phyloP scores from a whole-genome alignment of 2,888 invertebrate species.

The Aphidius colemani region DNA sequence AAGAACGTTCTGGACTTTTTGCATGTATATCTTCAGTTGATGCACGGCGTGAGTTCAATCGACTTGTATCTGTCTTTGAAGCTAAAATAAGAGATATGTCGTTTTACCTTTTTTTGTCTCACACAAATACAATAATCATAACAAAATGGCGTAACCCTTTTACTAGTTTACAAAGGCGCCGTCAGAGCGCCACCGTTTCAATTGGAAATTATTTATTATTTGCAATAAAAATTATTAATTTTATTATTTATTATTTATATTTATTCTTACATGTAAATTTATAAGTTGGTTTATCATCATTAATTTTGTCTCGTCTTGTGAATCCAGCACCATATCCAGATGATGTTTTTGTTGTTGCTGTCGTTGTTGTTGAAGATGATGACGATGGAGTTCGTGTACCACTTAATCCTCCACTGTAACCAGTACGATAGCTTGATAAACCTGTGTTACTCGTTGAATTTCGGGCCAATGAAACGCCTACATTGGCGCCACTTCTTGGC shows the following conservation, averaged over 20 bases:
- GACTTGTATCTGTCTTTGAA: constrained; percentile 48
- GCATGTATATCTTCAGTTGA: constrained; percentile 39
- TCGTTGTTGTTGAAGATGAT: no score
- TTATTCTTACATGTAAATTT: constrained; percentile 51
- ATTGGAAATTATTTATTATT: no score
- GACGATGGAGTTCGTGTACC: constrained; percentile 3
- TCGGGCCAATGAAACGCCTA: constrained; percentile 43
- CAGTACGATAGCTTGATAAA: constrained; percentile 49
- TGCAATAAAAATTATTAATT: background rate
- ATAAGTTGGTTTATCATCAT: constrained; percentile 48
- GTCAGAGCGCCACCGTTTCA: no score
- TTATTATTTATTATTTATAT: background rate
- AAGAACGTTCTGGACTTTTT: constrained; percentile 47
- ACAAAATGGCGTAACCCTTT: no score
- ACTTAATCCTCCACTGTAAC: constrained; percentile 43
- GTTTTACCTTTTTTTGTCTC: no score
- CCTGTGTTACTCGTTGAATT: constrained; percentile 45
- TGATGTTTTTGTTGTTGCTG: constrained; percentile 25
- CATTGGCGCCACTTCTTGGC: constrained; percentile 39
- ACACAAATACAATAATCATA: no score
- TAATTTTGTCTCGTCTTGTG: constrained; percentile 48
- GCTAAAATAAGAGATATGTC: no score
- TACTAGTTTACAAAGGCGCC: no score
- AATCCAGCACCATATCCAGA: constrained; percentile 42
- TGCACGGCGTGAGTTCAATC: constrained; percentile 43